These are phyloP conservation scores for Xestia c-nigrum DNA, from an alignment of 2,888 invertebrate genomes.

Conservation along the genomic window DNA sequence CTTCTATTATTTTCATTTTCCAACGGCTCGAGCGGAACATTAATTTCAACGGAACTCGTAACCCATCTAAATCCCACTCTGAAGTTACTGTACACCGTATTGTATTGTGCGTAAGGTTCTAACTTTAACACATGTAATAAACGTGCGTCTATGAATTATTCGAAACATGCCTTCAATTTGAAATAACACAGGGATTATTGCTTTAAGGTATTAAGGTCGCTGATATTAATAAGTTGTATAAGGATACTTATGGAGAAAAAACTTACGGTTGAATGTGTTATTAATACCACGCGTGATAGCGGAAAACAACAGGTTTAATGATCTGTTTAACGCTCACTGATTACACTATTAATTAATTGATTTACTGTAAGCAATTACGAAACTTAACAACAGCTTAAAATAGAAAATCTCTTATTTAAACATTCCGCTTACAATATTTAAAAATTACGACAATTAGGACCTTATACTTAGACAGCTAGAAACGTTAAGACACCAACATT, in stretches of 20 bases:
- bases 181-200: conserved; percentile 62
- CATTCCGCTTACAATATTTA: conserved; percentile 33
- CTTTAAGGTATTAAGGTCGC: conserved; percentile 50
- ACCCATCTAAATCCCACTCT: conserved; percentile 26
- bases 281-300: neutral
- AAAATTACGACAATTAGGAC: conserved; percentile 9
- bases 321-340: conserved; percentile 5
- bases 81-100: conserved; percentile 40
- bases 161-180: conserved; percentile 57
- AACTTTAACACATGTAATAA: conserved; percentile 24
- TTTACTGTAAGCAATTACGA: conserved; percentile 27
- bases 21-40: conserved; percentile 58
- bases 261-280: neutral
- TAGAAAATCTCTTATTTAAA: conserved; percentile 32
- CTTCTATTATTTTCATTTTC: conserved; percentile 62
- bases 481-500: conserved; percentile 31
- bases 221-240: conserved; percentile 39
- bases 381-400: conserved; percentile 42
- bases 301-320: conserved; percentile 40
- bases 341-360: conserved; percentile 27
- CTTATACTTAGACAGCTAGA: conserved; percentile 36
- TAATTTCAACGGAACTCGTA: conserved; percentile 65
- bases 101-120: conserved; percentile 16
- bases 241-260: conserved; percentile 21
- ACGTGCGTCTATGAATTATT: conserved; percentile 61